Conservation (phyloP, 2,113 vertebrate species). For the Apaloderma vittatum region DNA sequence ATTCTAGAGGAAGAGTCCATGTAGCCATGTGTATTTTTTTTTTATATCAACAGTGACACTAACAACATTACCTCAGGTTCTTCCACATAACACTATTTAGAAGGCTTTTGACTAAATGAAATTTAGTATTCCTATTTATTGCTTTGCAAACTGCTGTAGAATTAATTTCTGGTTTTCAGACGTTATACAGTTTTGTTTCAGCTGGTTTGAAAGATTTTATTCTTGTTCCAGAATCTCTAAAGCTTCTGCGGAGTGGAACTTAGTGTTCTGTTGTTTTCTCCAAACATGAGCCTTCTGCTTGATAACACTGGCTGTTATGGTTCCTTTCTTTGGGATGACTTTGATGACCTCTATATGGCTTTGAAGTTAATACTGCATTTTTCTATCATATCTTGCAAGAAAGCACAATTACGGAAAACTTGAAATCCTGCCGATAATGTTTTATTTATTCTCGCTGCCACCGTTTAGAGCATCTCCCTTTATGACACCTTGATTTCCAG, state of each 20-base stretch:
- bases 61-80: constrained; percentile 3
- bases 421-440: background rate
- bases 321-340: background rate
- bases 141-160: constrained; percentile 18
- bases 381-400: background rate
- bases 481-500: background rate
- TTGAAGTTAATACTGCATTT: background rate
- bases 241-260: background rate
- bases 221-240: background rate
- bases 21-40: background rate
- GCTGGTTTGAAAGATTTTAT: background rate
- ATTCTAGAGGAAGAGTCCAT: background rate
- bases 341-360: background rate
- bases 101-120: constrained; percentile 29
- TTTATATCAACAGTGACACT: constrained; percentile 40
- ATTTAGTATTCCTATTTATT: constrained; percentile 14
- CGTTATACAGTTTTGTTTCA: background rate
- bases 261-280: background rate
- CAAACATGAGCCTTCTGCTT: background rate
- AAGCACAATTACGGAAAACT: background rate
- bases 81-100: background rate
- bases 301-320: background rate
- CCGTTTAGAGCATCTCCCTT: background rate
- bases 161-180: background rate
- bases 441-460: background rate